These are phyloP conservation scores for Ganaspis brasiliensis DNA, from an alignment of 2,888 invertebrate genomes.

Conservation along the genomic window DNA sequence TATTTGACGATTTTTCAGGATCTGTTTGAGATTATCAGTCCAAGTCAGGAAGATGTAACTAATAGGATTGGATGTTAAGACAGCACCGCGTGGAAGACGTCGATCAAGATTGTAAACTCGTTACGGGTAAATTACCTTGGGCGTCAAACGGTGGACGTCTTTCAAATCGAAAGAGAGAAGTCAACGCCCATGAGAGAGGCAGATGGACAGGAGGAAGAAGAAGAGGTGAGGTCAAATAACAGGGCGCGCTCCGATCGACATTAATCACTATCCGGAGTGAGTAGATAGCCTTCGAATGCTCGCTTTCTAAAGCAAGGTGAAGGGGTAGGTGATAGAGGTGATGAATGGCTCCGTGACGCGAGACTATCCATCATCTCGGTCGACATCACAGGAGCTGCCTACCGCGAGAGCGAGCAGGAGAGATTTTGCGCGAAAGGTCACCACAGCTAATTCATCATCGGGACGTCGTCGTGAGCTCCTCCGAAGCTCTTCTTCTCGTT, in stretches of 20 bases:
- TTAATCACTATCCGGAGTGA: conserved; percentile 79
- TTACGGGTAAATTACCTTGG: conserved; percentile 35
- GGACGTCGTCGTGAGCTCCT: conserved; percentile 54
- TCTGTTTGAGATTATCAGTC: conserved; percentile 34
- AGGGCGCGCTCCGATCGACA: conserved; percentile 77
- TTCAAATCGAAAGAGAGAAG: conserved; percentile 52
- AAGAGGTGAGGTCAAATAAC: conserved; percentile 75
- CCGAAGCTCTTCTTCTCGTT: conserved; percentile 25
- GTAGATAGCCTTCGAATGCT: conserved; percentile 79
- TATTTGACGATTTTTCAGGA: conserved; percentile 33
- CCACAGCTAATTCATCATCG: conserved; percentile 79
- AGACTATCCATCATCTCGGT: conserved; percentile 78
- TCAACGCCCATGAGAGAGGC: conserved; percentile 63
- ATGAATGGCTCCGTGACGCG: conserved; percentile 80
- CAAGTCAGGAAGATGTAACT: conserved; percentile 36
- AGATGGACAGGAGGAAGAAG: conserved; percentile 46
- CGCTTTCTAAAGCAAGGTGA: conserved; percentile 78
- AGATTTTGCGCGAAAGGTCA: conserved; percentile 78
- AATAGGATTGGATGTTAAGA: conserved; percentile 41
- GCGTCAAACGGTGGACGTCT: conserved; percentile 29
- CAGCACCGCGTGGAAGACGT: conserved; percentile 33
- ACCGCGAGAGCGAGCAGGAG: conserved; percentile 74
- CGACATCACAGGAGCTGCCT: conserved; percentile 74
- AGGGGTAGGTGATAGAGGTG: conserved; percentile 79
- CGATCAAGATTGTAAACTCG: conserved; percentile 40